Evolutionary conservation across 1,140 invertebrate species (phyloP).

Genomic region (Ceratosolen solmsi): DNA sequence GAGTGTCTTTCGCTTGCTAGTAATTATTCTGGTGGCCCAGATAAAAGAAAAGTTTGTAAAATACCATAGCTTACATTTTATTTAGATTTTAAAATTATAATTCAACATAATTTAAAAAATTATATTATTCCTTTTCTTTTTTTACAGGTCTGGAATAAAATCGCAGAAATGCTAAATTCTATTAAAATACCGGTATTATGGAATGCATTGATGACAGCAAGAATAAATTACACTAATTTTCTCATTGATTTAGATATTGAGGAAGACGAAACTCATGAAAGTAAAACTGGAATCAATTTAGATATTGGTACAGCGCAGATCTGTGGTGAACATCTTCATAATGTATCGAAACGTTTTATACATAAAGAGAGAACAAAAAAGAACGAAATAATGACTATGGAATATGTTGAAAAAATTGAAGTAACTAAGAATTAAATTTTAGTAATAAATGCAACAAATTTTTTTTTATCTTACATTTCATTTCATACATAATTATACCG

Average conservation of each 20-base stretch:
- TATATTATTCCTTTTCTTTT: conserved; percentile 16
- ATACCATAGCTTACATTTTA: not conserved
- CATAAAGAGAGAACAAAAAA: conserved; percentile 51
- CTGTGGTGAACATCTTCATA: conserved; percentile 60
- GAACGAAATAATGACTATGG: conserved; percentile 53
- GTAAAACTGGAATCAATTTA: conserved; percentile 47
- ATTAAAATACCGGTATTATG: conserved; percentile 62
- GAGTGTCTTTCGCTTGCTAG: conserved; percentile 61
- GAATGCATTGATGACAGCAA: conserved; percentile 60
- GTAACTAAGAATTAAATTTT: conserved; percentile 52
- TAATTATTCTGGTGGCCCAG: conserved; percentile 58
- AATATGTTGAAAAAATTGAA: conserved; percentile 61
- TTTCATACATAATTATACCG: too few relatives aligned
- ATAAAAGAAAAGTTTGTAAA: conserved; percentile 57
- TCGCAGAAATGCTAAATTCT: conserved; percentile 58
- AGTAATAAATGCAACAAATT: conserved; percentile 32
- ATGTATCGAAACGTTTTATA: conserved; percentile 54
- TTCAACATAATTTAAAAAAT: conserved; percentile 24
- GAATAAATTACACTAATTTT: conserved; percentile 58
- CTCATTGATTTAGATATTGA: conserved; percentile 57
- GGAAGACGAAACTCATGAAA: conserved; percentile 40
- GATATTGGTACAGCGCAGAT: conserved; percentile 60
- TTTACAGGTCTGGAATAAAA: conserved; percentile 61
- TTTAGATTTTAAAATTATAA: conserved; percentile 30
- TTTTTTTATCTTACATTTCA: too few relatives aligned